Evolutionary conservation across 2,888 invertebrate species (phyloP).

Genomic region (Julus scandinavius): DNA sequence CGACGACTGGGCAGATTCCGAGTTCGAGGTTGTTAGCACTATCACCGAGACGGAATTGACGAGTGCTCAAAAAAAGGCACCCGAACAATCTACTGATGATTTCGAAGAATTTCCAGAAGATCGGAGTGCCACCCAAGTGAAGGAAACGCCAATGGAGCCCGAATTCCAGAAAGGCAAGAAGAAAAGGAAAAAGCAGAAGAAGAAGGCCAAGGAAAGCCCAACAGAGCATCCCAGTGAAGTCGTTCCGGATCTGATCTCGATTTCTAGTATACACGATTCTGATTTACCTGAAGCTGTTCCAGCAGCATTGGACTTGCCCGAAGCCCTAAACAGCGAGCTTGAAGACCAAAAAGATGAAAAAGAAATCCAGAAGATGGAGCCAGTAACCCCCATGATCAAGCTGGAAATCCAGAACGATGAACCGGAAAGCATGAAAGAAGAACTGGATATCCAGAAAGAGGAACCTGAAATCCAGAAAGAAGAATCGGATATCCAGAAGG

Average conservation of each 20-base stretch:
- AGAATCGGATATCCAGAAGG: background rate
- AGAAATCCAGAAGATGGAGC: background rate
- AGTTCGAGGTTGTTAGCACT: background rate
- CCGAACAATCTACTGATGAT: background rate
- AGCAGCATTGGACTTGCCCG: background rate
- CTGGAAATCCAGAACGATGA: background rate
- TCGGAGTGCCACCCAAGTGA: too few relatives aligned
- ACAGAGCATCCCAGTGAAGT: background rate
- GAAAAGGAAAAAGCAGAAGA: constrained; percentile 6
- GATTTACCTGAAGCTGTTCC: background rate
- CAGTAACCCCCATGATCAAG: background rate
- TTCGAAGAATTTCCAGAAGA: constrained; percentile 28
- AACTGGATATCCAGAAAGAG: background rate
- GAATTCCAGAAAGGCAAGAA: background rate
- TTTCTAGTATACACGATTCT: background rate
- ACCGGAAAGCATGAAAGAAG: too few relatives aligned
- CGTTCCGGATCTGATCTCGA: background rate
- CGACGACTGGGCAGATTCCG: background rate
- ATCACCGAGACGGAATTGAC: background rate
- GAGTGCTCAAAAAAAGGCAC: background rate
- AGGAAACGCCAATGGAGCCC: background rate
- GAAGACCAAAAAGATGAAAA: background rate
- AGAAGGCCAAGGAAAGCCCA: constrained; percentile 10
- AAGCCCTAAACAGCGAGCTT: background rate
- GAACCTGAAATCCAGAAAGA: too few relatives aligned